phyloP scores from a whole-genome alignment of 2,888 invertebrate genomes.

The Tubulanus polymorphus region DNA sequence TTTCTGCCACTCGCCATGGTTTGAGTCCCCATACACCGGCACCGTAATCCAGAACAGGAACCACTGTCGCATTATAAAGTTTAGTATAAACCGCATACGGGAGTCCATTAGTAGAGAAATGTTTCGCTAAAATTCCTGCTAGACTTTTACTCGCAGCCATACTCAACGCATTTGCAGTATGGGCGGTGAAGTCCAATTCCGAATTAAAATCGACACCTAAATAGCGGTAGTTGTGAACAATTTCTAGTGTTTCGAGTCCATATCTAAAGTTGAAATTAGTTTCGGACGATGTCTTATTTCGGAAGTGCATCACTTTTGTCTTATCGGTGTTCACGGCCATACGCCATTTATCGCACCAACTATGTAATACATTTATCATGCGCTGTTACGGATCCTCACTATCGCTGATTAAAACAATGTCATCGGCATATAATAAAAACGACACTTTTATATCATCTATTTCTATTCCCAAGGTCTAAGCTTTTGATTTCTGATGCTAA shows the following conservation, averaged over 20 bases:
- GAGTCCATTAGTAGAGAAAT: neutral
- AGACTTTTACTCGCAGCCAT: neutral
- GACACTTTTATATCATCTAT: neutral
- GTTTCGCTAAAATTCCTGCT: neutral
- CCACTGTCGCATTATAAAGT: no score
- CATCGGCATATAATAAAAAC: neutral
- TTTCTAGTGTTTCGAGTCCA: neutral
- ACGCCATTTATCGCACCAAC: slow-evolving; percentile 6
- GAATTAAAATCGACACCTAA: neutral
- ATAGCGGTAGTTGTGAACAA: neutral
- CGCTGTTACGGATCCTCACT: neutral
- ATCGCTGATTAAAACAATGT: neutral
- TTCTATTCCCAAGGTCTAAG: neutral
- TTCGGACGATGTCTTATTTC: neutral
- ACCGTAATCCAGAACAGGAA: slow-evolving; percentile 9
- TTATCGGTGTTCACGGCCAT: slow-evolving; percentile 10
- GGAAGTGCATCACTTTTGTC: slow-evolving; percentile 4
- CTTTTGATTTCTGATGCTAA: slow-evolving; percentile 6
- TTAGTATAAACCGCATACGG: slow-evolving; percentile 4
- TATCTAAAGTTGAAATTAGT: neutral
- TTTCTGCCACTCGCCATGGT: slow-evolving; percentile 6
- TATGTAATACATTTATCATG: neutral
- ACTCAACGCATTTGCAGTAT: neutral
- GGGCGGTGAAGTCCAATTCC: no score
- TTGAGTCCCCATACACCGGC: slow-evolving; percentile 15